These are phyloP conservation scores for Lepus timidus DNA, from an alignment of 2,113 vertebrate species.

Conservation along the genomic window DNA sequence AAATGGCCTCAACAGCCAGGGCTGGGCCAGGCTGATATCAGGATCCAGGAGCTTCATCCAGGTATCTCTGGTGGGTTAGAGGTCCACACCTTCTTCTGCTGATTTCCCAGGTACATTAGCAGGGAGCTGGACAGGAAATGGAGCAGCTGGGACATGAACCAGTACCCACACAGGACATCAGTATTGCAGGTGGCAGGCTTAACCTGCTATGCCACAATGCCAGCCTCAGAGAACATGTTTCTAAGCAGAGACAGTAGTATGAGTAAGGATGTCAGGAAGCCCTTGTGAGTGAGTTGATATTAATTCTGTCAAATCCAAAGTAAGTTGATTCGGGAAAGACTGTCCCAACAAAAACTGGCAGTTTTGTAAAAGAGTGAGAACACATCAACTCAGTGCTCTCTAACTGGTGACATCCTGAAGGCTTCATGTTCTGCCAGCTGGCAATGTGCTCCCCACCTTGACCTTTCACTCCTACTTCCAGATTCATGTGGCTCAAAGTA, in stretches of 20 bases:
- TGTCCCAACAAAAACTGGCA: neutral
- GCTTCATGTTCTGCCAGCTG: neutral
- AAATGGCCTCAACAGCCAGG: no score
- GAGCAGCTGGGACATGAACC: no score
- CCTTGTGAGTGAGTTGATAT: neutral
- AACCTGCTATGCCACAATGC: no score
- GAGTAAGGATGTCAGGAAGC: neutral
- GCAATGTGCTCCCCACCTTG: neutral
- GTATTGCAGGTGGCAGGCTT: no score
- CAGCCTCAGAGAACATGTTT: no score
- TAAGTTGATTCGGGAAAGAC: neutral
- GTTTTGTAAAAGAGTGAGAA: neutral
- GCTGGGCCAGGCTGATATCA: no score
- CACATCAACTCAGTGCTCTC: neutral
- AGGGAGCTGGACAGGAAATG: no score
- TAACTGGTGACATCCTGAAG: neutral
- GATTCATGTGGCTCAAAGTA: neutral
- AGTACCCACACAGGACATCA: no score
- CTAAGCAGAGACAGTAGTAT: neutral
- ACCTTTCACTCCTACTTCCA: neutral
- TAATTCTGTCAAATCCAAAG: neutral
- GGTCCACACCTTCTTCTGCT: no score
- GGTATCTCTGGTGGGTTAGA: no score
- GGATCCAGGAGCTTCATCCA: no score
- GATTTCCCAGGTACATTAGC: neutral